Percentiles rank a stretch among this genome's conserved stretches.
These are phyloP conservation scores for Stenodera caucasica DNA, from an alignment of 2,888 invertebrate genomes.

Conservation along the genomic window DNA sequence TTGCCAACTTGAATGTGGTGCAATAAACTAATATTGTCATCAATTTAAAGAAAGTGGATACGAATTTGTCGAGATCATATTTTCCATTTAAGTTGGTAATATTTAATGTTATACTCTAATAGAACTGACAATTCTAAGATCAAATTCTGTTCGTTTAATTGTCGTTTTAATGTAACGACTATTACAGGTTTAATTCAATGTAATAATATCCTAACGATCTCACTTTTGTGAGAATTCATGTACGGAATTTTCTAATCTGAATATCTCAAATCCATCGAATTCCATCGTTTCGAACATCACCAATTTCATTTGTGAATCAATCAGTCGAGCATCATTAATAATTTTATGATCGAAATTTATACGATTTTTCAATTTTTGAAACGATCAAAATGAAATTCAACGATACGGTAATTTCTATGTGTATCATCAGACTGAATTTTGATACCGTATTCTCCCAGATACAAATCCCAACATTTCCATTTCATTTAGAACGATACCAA, in stretches of 20 bases:
- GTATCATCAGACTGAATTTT: slow-evolving; percentile 1
- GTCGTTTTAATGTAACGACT: not conserved
- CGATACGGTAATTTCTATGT: not conserved
- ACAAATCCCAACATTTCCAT: not conserved
- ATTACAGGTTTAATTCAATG: not conserved
- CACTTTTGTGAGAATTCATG: too few species aligned
- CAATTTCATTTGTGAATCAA: too few species aligned
- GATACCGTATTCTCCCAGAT: not conserved
- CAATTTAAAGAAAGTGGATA: not conserved
- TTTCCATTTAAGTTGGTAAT: not conserved
- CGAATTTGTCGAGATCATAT: not conserved
- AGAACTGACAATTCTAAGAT: not conserved
- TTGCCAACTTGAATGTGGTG: not conserved
- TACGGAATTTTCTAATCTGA: too few species aligned
- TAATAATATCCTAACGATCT: not conserved
- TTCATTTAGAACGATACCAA: not conserved
- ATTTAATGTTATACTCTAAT: not conserved
- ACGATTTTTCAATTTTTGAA: not conserved
- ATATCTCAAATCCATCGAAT: too few species aligned
- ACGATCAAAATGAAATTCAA: not conserved
- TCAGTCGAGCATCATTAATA: too few species aligned
- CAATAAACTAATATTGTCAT: not conserved
- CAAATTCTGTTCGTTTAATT: not conserved
- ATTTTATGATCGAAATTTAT: not conserved
- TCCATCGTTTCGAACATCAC: too few species aligned